Evolutionary conservation across 2,888 invertebrate genomes (phyloP).

Genomic region (Dromius quadrimaculatus): DNA sequence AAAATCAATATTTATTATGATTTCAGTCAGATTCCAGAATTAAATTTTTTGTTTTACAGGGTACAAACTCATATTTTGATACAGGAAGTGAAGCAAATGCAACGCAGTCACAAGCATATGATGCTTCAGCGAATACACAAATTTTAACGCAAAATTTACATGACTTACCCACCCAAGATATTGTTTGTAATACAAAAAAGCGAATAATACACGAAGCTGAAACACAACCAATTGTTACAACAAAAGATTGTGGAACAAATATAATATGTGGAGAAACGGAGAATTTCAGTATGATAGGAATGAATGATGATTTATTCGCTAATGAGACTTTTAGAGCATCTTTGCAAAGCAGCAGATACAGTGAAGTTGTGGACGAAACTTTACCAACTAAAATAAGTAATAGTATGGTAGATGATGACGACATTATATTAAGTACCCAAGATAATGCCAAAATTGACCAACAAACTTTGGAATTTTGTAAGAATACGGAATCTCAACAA

Average conservation of each 20-base stretch:
- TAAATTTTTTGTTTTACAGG: slow-evolving; percentile 2
- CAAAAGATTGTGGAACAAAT: neutral
- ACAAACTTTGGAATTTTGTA: slow-evolving; percentile 1
- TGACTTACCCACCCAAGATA: slow-evolving; percentile 41
- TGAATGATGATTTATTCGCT: slow-evolving; percentile 38
- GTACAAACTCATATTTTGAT: too few relatives aligned
- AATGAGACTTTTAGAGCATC: slow-evolving; percentile 37
- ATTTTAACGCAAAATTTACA: slow-evolving; percentile 32
- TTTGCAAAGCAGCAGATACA: neutral
- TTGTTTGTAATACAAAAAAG: neutral
- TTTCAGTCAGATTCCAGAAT: neutral
- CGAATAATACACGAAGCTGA: neutral
- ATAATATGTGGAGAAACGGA: too few relatives aligned
- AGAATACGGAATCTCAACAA: neutral
- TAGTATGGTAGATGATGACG: slow-evolving; percentile 10
- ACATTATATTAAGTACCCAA: slow-evolving; percentile 32
- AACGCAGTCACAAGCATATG: neutral
- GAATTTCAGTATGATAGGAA: too few relatives aligned
- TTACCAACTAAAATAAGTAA: neutral
- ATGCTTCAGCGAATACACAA: slow-evolving; percentile 1
- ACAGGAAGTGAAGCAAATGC: neutral
- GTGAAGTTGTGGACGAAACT: slow-evolving; percentile 32
- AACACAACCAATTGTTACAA: neutral
- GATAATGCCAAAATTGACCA: slow-evolving; percentile 1
- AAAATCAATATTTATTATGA: slow-evolving; percentile 11